Conservation (phyloP, 1,140 invertebrate species). For the Zelostemma sp. region DNA sequence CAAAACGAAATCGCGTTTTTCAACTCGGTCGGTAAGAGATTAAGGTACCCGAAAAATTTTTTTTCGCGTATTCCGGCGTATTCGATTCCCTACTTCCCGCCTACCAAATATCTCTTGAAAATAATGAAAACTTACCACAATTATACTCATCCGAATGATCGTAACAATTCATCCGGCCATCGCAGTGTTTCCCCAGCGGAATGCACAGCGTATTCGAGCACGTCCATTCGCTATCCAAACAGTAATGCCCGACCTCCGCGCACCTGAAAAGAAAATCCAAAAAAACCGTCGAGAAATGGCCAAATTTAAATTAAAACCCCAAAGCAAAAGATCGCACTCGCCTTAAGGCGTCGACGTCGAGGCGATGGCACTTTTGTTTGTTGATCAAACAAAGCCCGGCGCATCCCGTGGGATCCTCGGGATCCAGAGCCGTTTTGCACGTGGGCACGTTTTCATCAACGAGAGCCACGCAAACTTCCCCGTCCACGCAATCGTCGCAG, state of each 20-base stretch:
- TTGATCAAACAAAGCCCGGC: slow-evolving; percentile 79
- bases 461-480: slow-evolving; percentile 77
- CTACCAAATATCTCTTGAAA: slow-evolving; percentile 1
- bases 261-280: slow-evolving; percentile 53
- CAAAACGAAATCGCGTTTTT: too few relatives aligned
- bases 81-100: too few relatives aligned
- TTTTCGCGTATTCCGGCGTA: too few relatives aligned
- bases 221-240: slow-evolving; percentile 74
- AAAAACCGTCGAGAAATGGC: background rate
- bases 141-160: slow-evolving; percentile 84
- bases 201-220: slow-evolving; percentile 82
- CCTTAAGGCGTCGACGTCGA: slow-evolving; percentile 73
- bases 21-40: too few relatives aligned
- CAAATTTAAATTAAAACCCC: background rate
- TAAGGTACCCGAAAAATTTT: background rate
- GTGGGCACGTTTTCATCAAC: slow-evolving; percentile 73
- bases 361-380: slow-evolving; percentile 78
- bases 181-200: slow-evolving; percentile 75
- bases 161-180: slow-evolving; percentile 83
- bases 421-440: slow-evolving; percentile 74
- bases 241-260: slow-evolving; percentile 61
- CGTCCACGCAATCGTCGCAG: slow-evolving; percentile 67
- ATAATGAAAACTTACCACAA: slow-evolving; percentile 74
- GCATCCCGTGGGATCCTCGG: slow-evolving; percentile 79
- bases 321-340: slow-evolving; percentile 27